Percentiles rank a stretch among this genome's conserved stretches.
These are phyloP conservation scores for Zaprionus nigranus DNA, from an alignment of 1,140 invertebrate genomes.

Conservation along the genomic window DNA sequence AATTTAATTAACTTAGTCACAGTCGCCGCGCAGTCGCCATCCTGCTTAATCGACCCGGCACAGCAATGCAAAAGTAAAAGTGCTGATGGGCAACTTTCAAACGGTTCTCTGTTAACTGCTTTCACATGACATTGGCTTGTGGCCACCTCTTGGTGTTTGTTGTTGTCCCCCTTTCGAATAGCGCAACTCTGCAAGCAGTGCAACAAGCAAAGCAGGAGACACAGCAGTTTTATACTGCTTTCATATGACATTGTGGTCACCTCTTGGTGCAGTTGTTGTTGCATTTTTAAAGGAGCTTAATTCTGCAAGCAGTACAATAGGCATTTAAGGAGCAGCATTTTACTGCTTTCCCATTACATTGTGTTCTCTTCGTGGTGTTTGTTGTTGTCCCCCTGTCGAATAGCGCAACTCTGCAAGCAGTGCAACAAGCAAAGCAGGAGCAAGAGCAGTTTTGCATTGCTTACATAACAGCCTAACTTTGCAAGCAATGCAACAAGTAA, in stretches of 20 bases:
- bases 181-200: slow-evolving; percentile 23
- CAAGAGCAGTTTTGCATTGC: too few species aligned
- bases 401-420: slow-evolving; percentile 19
- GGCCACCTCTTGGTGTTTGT: slow-evolving; percentile 3
- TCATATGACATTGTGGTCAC: too few species aligned
- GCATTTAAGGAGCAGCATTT: too few species aligned
- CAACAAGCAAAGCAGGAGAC: slow-evolving; percentile 5
- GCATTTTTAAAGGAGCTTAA: too few species aligned
- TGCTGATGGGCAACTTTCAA: slow-evolving; percentile 46
- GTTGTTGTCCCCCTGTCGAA: slow-evolving; percentile 13
- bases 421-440: slow-evolving; percentile 14
- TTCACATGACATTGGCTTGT: slow-evolving; percentile 1
- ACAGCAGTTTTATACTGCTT: too few species aligned
- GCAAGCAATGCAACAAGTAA: too few species aligned
- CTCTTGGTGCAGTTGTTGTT: too few species aligned
- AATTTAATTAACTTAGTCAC: slow-evolving; percentile 25
- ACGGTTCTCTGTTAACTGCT: slow-evolving; percentile 30
- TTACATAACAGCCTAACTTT: too few species aligned
- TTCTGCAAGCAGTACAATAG: too few species aligned
- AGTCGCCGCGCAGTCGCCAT: slow-evolving; percentile 12
- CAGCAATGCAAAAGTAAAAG: slow-evolving; percentile 35
- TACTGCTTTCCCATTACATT: too few species aligned
- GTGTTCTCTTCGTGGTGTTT: too few species aligned
- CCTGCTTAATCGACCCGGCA: not conserved
- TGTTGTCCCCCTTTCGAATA: slow-evolving; percentile 17